Conservation (phyloP, 2,797 vertebrate species). For the Peromyscus eremicus region DNA sequence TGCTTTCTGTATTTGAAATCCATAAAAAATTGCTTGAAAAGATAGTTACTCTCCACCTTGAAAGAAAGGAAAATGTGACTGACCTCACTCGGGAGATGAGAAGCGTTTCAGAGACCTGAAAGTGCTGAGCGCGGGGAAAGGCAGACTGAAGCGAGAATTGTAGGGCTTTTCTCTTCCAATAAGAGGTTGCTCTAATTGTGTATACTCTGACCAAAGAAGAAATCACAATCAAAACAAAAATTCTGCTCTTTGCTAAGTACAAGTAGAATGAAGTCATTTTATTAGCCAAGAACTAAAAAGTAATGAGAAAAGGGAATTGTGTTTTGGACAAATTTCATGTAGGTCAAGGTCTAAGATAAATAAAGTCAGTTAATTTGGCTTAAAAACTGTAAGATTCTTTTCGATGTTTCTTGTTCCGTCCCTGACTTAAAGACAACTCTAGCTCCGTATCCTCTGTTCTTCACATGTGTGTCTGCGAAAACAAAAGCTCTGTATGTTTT, state of each 20-base stretch:
- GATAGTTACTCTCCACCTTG: background rate
- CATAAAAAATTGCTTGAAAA: background rate
- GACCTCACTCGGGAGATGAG: background rate
- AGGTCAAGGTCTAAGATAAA: background rate
- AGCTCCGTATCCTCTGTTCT: background rate
- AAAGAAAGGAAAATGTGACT: background rate
- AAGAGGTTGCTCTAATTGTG: background rate
- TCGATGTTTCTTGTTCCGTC: background rate
- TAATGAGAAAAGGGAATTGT: background rate
- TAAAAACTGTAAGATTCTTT: background rate
- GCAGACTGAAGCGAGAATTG: background rate
- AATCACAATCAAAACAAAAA: background rate
- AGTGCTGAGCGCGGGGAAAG: background rate
- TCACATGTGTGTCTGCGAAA: background rate
- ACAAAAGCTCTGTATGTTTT: background rate
- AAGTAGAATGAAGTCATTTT: background rate
- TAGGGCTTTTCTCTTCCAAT: background rate
- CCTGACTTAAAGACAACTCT: background rate
- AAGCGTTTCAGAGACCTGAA: background rate
- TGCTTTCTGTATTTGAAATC: background rate
- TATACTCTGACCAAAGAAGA: background rate
- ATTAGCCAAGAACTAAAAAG: slow-evolving; percentile 49
- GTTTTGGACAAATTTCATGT: slow-evolving; percentile 4
- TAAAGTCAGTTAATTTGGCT: background rate
- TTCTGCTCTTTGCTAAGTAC: background rate